Conservation (phyloP, 2,888 invertebrate genomes). For the Schrankia costaestrigalis region DNA sequence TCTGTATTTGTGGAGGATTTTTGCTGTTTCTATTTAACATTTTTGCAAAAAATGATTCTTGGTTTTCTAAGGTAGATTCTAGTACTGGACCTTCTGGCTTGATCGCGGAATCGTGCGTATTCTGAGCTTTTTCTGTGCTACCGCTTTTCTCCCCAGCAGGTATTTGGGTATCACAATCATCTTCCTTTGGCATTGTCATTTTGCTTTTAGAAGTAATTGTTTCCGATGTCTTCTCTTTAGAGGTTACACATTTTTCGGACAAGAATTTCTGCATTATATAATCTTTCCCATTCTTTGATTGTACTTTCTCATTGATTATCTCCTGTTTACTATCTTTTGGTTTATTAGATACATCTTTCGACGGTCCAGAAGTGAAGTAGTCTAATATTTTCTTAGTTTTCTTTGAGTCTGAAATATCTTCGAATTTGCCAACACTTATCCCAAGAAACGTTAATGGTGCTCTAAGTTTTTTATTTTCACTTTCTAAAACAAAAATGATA, state of each 20-base stretch:
- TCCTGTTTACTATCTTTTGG: constrained; percentile 17
- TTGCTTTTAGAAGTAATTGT: not conserved
- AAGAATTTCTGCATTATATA: constrained; percentile 53
- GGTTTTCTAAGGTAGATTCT: constrained; percentile 54
- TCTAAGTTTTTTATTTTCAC: constrained; percentile 55
- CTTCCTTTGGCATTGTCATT: not conserved
- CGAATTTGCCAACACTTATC: constrained; percentile 90
- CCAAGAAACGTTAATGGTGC: constrained; percentile 85
- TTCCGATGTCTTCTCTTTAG: not conserved
- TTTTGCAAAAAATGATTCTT: constrained; percentile 74
- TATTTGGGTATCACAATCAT: not conserved
- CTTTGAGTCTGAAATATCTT: constrained; percentile 74
- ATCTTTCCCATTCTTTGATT: constrained; percentile 45
- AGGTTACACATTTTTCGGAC: constrained; percentile 14
- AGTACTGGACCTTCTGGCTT: constrained; percentile 24
- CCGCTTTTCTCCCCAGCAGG: not conserved
- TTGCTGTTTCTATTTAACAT: constrained; percentile 43
- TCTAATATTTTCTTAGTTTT: constrained; percentile 80
- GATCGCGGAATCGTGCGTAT: not conserved
- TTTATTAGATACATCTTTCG: constrained; percentile 39
- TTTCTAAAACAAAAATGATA: constrained; percentile 47
- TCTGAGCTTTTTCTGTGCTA: not conserved
- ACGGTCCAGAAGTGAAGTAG: constrained; percentile 76
- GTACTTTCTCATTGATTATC: constrained; percentile 4
- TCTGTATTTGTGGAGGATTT: constrained; percentile 10